Evolutionary conservation across 1,140 invertebrate species (phyloP), one percentile per base, ranked within the genome.

Genomic region (Lamellibrachia luymesi): DNA sequence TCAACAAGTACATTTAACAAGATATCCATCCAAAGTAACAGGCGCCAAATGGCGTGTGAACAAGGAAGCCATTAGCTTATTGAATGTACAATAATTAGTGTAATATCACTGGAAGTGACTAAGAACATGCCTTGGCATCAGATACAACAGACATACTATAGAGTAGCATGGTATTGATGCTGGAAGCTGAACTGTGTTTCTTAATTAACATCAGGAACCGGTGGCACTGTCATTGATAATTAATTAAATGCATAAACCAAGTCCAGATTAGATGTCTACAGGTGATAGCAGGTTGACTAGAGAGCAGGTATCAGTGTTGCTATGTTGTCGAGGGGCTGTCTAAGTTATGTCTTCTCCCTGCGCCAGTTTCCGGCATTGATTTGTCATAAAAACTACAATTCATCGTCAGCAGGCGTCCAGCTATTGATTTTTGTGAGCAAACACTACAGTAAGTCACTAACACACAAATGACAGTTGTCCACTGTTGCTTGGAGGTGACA

Each of bases 381-480:
- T 80, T 80, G 64, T 80, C 64, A 80, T 80, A 80, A 80, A 80
- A 80, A 80, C 64, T 80, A 80, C 64, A 80, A 80, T 80, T 22
- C 64, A 80, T 80, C 64, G 64, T 22, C 8, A 22, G 8, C 64
- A 80, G 64, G 64, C 64, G 13, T 80, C 64, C 64, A 22, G 64
- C 64, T 80, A 80, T 80, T 80, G 64, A 80, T 80, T 80, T 80
- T 80, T 80, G 64, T 80, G 64, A 80, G 64, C 64, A 80, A 80
- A 80, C 64, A 80, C 64, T 80, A 80, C 13, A 80, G 64, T 80
- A 80, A 80, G 64, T 80, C 64, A 22, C 64, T 80, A 17, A 8
- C 64, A 80, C 64, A 80, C 64, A 80, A 80, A 80, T 80, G 17
- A 80, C 64, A 22, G 64, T 80, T 80, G 64, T 80, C 64, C 17